Conservation (phyloP, 1,140 invertebrate species). For the Drosophila subobscura region DNA sequence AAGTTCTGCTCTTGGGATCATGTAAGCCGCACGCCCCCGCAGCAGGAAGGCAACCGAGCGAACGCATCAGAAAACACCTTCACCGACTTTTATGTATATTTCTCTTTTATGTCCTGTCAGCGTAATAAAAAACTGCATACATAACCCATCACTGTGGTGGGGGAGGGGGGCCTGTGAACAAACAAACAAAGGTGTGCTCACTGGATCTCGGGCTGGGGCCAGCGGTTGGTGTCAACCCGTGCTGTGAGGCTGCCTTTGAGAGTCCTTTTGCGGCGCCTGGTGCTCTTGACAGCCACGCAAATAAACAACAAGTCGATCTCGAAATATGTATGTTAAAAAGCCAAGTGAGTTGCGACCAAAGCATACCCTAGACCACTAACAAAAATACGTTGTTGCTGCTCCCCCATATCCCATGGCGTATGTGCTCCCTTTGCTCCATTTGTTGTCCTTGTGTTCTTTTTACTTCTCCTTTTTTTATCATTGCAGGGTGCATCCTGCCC, state of each 20-base stretch:
- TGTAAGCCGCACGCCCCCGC: not conserved
- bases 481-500: slow-evolving; percentile 17
- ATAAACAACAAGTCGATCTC: slow-evolving; percentile 66
- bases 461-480: not conserved
- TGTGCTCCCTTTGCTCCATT: too few relatives aligned
- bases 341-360: not conserved
- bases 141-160: slow-evolving; percentile 55
- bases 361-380: too few relatives aligned
- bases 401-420: too few relatives aligned
- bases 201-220: not conserved
- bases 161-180: slow-evolving; percentile 32
- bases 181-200: slow-evolving; percentile 60
- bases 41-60: slow-evolving; percentile 50
- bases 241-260: slow-evolving; percentile 32
- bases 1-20: slow-evolving; percentile 17
- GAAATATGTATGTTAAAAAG: slow-evolving; percentile 55
- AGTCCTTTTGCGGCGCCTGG: not conserved
- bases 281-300: slow-evolving; percentile 42
- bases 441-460: too few relatives aligned
- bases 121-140: slow-evolving; percentile 72
- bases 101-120: slow-evolving; percentile 75
- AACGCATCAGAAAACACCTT: slow-evolving; percentile 76
- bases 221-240: slow-evolving; percentile 47
- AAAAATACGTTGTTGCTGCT: too few relatives aligned
- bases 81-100: slow-evolving; percentile 73